Evolutionary conservation across 2,888 invertebrate species (phyloP).

Genomic region (Loripinus fragilis): DNA sequence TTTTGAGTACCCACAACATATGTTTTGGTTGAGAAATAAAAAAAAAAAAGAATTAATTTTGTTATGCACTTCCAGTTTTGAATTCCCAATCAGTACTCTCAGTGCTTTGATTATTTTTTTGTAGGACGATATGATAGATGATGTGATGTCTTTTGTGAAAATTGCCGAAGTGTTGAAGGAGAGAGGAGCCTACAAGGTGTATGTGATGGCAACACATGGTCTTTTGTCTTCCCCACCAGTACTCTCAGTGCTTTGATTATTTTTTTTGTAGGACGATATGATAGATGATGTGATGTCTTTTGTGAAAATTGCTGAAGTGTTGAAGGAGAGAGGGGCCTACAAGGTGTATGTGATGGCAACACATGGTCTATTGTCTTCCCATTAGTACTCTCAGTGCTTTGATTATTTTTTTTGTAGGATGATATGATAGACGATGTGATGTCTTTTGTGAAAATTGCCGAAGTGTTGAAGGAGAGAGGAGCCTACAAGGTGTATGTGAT

Average conservation of each 20-base stretch:
- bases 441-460: slow-evolving; percentile 98
- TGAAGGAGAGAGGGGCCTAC: slow-evolving; percentile 98
- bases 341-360: slow-evolving; percentile 99
- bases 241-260: not conserved
- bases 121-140: slow-evolving; percentile 99
- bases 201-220: slow-evolving; percentile 99
- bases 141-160: slow-evolving; percentile 98
- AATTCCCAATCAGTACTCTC: too few relatives aligned
- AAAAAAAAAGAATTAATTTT: too few relatives aligned
- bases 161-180: slow-evolving; percentile 98
- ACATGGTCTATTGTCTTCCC: slow-evolving; percentile 97
- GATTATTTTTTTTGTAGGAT: slow-evolving; percentile 87
- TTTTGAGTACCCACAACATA: too few relatives aligned
- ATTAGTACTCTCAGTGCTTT: slow-evolving; percentile 83
- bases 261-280: slow-evolving; percentile 93
- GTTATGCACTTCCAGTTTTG: too few relatives aligned
- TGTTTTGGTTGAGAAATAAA: too few relatives aligned
- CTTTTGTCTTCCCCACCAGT: slow-evolving; percentile 94
- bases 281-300: slow-evolving; percentile 99
- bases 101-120: slow-evolving; percentile 43
- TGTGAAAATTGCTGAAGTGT: slow-evolving; percentile 97
- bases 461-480: slow-evolving; percentile 97
- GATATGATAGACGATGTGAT: slow-evolving; percentile 99
- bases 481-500: slow-evolving; percentile 99
- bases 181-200: slow-evolving; percentile 99